Evolutionary conservation across 2,888 invertebrate species (phyloP).

Genomic region (Dynastes tityus): DNA sequence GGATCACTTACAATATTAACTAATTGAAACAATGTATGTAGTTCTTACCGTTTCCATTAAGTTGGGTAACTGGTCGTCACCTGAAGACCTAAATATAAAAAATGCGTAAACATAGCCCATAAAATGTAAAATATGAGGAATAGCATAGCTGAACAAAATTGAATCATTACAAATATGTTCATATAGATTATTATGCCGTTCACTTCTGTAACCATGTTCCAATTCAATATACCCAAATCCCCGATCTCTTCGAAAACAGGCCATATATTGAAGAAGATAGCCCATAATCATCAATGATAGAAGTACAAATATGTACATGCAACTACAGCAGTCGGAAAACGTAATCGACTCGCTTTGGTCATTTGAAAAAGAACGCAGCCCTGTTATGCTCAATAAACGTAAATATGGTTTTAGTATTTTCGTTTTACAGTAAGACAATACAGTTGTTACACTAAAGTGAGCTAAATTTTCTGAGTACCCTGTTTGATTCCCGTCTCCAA

Average conservation of each 20-base stretch:
- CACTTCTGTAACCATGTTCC: slow-evolving; percentile 13
- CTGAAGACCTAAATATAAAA: slow-evolving; percentile 82
- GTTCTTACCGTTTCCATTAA: slow-evolving; percentile 83
- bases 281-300: slow-evolving; percentile 77
- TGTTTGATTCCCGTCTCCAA: slow-evolving; percentile 81
- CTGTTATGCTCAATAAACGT: slow-evolving; percentile 82
- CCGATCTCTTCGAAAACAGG: slow-evolving; percentile 82
- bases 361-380: slow-evolving; percentile 80
- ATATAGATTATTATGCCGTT: slow-evolving; percentile 64
- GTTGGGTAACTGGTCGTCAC: slow-evolving; percentile 88
- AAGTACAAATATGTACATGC: slow-evolving; percentile 80
- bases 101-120: slow-evolving; percentile 82
- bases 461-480: slow-evolving; percentile 71
- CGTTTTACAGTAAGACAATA: slow-evolving; percentile 86
- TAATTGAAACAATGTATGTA: too few species aligned
- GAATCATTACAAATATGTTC: slow-evolving; percentile 82
- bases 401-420: slow-evolving; percentile 87
- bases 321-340: slow-evolving; percentile 76
- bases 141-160: slow-evolving; percentile 80
- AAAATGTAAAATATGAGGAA: slow-evolving; percentile 83
- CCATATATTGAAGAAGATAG: slow-evolving; percentile 84
- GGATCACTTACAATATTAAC: too few species aligned
- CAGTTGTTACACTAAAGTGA: slow-evolving; percentile 83
- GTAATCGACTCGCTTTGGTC: slow-evolving; percentile 77
- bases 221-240: slow-evolving; percentile 78